Evolutionary conservation across 2,888 invertebrate genomes (phyloP).

Genomic region (Agonopterix subpropinquella): DNA sequence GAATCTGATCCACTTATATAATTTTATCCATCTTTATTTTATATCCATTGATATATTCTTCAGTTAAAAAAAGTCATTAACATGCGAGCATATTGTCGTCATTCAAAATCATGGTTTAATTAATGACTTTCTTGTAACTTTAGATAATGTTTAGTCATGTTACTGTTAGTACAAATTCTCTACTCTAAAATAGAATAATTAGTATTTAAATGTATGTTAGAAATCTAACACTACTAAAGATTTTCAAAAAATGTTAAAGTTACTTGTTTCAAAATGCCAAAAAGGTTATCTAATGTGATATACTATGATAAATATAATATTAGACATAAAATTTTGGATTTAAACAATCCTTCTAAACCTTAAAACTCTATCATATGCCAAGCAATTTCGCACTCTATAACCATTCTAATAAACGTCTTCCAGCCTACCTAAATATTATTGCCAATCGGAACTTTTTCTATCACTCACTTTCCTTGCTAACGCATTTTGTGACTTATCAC

Average conservation of each 20-base stretch:
- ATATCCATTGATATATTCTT: background rate
- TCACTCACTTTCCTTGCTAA: constrained; percentile 10
- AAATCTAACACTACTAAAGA: background rate
- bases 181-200: constrained; percentile 31
- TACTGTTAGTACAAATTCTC: constrained; percentile 34
- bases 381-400: too few species aligned
- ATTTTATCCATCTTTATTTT: constrained; percentile 1
- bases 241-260: background rate
- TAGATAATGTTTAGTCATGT: constrained; percentile 4
- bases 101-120: too few species aligned
- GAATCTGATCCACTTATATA: constrained; percentile 2
- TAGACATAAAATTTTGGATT: constrained; percentile 1
- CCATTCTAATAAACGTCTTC: constrained; percentile 7
- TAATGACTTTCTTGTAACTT: too few species aligned
- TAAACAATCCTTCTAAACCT: background rate
- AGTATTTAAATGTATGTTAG: constrained; percentile 22
- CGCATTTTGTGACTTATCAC: constrained; percentile 1
- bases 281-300: background rate
- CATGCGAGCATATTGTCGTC: background rate
- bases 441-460: constrained; percentile 20
- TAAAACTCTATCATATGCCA: background rate
- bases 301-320: background rate
- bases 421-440: constrained; percentile 16
- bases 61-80: background rate
- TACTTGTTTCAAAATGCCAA: background rate